These are phyloP conservation scores for Myripristis jacobus DNA, from an alignment of 2,797 vertebrate species.

Conservation along the genomic window DNA sequence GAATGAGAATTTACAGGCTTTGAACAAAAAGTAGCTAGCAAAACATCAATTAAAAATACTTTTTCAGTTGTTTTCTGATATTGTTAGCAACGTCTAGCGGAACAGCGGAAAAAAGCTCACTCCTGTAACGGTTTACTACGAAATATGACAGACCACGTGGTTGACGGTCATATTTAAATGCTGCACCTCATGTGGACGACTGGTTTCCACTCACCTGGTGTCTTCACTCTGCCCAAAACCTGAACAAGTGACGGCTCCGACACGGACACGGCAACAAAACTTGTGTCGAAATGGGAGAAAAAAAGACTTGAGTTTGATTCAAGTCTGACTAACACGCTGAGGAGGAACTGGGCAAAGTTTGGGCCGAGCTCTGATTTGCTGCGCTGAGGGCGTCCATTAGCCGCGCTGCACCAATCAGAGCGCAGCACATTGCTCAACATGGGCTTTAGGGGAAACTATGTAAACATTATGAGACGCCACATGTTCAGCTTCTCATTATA, in stretches of 20 bases:
- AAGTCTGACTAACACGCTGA: not conserved
- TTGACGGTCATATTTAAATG: accelerated
- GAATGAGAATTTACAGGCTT: no score
- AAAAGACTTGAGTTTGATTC: not conserved
- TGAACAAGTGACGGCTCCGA: not conserved
- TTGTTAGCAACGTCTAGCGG: no score
- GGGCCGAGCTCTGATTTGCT: conserved; percentile 64
- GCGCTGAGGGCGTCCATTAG: conserved; percentile 67
- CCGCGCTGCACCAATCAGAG: conserved; percentile 41
- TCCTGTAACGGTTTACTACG: no score
- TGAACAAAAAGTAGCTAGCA: no score
- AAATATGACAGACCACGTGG: not conserved
- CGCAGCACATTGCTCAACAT: conserved; percentile 8
- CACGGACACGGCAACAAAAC: not conserved
- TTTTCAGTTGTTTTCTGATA: no score
- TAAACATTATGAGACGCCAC: not conserved
- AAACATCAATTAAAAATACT: no score
- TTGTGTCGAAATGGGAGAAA: not conserved
- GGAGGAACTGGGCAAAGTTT: conserved; percentile 12
- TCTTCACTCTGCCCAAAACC: not conserved
- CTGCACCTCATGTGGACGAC: accelerated
- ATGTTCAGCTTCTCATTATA: conserved; percentile 58
- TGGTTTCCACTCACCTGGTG: conserved; percentile 62
- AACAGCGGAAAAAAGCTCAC: no score
- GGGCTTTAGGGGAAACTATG: conserved; percentile 11